Conservation (phyloP, 2,888 invertebrate genomes). For the Dynastes hyllus region DNA sequence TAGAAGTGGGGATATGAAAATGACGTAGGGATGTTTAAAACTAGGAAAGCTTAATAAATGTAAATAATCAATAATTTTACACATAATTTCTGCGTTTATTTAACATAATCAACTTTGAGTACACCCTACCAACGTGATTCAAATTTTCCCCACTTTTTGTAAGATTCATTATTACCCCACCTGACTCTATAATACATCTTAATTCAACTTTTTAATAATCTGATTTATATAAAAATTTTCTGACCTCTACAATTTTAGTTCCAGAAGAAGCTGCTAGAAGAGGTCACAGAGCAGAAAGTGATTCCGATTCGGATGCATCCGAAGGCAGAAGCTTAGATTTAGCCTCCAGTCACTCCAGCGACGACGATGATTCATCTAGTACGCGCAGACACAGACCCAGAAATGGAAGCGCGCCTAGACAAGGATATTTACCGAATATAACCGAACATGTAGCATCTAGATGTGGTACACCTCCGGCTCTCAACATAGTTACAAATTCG, state of each 20-base stretch:
- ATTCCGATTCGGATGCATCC: conserved; percentile 86
- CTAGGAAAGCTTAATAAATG: too few species aligned
- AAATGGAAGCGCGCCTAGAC: conserved; percentile 69
- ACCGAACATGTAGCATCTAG: conserved; percentile 72
- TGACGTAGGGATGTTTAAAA: too few species aligned
- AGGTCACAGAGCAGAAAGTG: conserved; percentile 72
- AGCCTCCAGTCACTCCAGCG: conserved; percentile 96
- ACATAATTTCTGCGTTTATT: too few species aligned
- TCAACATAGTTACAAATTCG: conserved; percentile 79
- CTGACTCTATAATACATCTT: too few species aligned
- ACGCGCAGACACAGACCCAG: conserved; percentile 57
- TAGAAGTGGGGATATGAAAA: too few species aligned
- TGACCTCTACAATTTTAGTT: conserved; percentile 12
- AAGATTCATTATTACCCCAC: too few species aligned
- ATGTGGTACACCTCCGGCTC: conserved; percentile 75
- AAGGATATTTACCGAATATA: conserved; percentile 78
- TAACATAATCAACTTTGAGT: too few species aligned
- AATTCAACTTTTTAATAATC: too few species aligned
- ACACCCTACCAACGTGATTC: too few species aligned
- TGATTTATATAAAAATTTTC: too few species aligned
- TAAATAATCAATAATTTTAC: too few species aligned
- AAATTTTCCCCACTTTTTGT: too few species aligned
- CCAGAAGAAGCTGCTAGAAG: conserved; percentile 65
- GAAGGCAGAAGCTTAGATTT: conserved; percentile 89
- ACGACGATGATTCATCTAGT: conserved; percentile 82